phyloP scores from a whole-genome alignment of 2,797 vertebrate species.

The Poeciliopsis gracilis region DNA sequence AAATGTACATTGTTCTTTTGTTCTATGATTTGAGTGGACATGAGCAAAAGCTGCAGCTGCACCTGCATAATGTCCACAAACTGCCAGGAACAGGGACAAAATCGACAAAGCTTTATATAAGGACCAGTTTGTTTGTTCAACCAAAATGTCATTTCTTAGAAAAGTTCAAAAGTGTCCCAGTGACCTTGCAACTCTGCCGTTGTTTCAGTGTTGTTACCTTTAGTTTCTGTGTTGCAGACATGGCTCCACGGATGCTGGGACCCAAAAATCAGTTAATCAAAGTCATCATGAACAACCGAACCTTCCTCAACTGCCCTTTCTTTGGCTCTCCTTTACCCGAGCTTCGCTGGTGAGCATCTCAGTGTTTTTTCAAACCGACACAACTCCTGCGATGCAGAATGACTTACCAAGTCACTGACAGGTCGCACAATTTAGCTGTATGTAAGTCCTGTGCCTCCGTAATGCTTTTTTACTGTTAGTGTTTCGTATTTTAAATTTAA shows the following conservation, averaged over 20 bases:
- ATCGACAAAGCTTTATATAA: background rate
- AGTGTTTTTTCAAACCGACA: background rate
- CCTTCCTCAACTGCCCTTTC: slow-evolving; percentile 91
- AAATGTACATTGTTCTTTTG: too few species aligned
- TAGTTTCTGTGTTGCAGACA: slow-evolving; percentile 76
- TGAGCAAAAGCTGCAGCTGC: background rate
- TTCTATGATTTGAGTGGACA: background rate
- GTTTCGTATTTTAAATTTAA: background rate
- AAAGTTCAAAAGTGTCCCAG: background rate
- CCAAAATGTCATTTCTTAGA: background rate
- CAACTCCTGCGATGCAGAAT: background rate
- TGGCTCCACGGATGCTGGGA: slow-evolving; percentile 88
- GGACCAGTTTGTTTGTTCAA: background rate
- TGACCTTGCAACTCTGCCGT: background rate
- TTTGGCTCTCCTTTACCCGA: slow-evolving; percentile 95
- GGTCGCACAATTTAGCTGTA: background rate
- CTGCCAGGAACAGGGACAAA: background rate
- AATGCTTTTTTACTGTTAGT: background rate
- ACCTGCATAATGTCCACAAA: background rate
- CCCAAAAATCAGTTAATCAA: slow-evolving; percentile 91
- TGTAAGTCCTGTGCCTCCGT: background rate
- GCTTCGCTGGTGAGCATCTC: slow-evolving; percentile 88
- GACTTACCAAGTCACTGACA: background rate
- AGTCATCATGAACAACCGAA: slow-evolving; percentile 91
- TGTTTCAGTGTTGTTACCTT: background rate